Evolutionary conservation across 2,113 vertebrate genomes (phyloP), one percentile per base, ranked within the genome.

Genomic region (Heloderma charlesbogerti): DNA sequence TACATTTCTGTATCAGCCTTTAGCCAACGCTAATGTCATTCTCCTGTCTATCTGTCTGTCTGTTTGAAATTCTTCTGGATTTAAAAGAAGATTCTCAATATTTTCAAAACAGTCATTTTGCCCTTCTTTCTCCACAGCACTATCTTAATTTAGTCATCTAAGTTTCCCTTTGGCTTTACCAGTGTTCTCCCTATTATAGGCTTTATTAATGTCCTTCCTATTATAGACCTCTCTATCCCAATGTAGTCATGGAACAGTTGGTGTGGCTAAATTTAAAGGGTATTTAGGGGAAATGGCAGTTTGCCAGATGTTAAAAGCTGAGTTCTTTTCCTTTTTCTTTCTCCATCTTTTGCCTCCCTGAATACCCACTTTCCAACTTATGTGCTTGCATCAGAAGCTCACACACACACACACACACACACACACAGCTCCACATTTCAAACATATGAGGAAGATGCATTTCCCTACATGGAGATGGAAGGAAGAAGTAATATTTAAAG

Each of bases 221-320:
- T 48, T 45, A 66, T 79, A 78, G 37, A 79, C 75, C 15, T 15
- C 63, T 88, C 40, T 67, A 45, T 86, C 29, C 34, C 29, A 79
- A 9, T 79, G 51, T 88, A 63, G 57, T 43, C n/a, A 40, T 88
- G 31, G 86, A 88, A 88, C 86, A 88, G 86, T 63, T 87, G 54
- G 51, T 78, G 72, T 60, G 74, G 22, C 74, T 88, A 88, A 88
- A 78, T 88, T 88, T 77, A 87, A 57, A 43, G 54, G 54, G n/a
- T 60, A 77, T 78, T 77, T 60, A 40, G 37, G 15, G 37, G 74
- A 63, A 43, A 63, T 43, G 54, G 72, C n/a, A 15, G 6, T 18
- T 77, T 88, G 72, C 51, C 54, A 78, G 37, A n/a, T 88, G 12
- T 43, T 40, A 43, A 37, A 63, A 63, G 34, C 66, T 48, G 40